A percentile compares a stretch with the other conserved stretches of the same genome.
phyloP scores from a whole-genome alignment of 2,888 invertebrate genomes.

The Disparrhopalites patrizii region DNA sequence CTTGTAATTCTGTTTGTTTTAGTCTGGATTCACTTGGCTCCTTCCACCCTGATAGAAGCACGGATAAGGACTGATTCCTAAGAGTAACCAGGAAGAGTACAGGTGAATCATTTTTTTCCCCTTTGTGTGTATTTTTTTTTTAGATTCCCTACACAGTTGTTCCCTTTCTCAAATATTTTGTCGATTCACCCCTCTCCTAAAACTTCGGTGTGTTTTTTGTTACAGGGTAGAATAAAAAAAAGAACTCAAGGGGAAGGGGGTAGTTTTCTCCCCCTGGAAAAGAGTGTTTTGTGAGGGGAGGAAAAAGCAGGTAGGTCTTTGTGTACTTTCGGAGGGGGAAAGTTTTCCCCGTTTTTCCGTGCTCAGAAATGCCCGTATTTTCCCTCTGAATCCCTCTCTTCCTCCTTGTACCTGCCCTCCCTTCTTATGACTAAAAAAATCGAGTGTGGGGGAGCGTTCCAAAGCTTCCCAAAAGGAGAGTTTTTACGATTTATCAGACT shows the following conservation, averaged over 20 bases:
- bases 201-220: constrained; percentile 2
- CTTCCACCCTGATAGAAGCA: neutral
- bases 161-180: constrained; percentile 20
- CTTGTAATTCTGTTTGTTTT: neutral
- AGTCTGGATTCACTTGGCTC: constrained; percentile 7
- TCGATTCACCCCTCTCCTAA: constrained; percentile 10
- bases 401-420: neutral
- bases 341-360: neutral
- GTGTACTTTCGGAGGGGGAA: constrained; percentile 7
- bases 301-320: neutral
- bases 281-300: neutral
- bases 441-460: no score
- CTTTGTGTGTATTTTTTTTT: neutral
- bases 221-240: no score
- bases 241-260: neutral
- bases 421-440: constrained; percentile 2
- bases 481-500: neutral
- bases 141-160: neutral
- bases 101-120: constrained; percentile 22
- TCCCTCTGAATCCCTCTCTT: neutral
- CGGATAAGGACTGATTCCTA: neutral
- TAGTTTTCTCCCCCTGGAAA: no score
- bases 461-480: no score
- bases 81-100: constrained; percentile 4
- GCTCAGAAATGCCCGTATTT: neutral